phyloP scores from a whole-genome alignment of 1,140 invertebrate species.

The Nephotettix cincticeps region DNA sequence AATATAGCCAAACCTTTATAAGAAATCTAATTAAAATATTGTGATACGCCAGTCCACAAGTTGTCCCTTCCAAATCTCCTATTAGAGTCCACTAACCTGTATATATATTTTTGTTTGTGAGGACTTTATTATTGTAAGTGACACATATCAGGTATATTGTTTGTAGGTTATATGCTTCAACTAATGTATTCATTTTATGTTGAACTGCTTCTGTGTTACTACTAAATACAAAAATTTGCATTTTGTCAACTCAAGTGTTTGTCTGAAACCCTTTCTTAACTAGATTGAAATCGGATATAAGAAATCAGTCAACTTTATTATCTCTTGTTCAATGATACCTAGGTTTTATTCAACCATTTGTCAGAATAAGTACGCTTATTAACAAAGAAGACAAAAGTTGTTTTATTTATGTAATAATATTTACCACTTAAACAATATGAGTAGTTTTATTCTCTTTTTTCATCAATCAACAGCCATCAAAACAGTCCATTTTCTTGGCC shows the following conservation, averaged over 20 bases:
- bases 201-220: constrained; percentile 23
- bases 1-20: background rate
- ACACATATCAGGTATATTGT: constrained; percentile 22
- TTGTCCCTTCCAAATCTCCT: background rate
- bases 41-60: background rate
- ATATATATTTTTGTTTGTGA: constrained; percentile 19
- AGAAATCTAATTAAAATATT: background rate
- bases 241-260: constrained; percentile 1
- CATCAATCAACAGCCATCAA: no score
- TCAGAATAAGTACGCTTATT: no score
- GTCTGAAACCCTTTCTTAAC: no score
- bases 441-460: no score
- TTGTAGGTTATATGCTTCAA: constrained; percentile 17
- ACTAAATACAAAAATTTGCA: constrained; percentile 21
- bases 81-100: constrained; percentile 5
- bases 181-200: constrained; percentile 21
- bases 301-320: no score
- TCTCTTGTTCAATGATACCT: no score
- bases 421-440: no score
- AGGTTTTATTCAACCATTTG: no score
- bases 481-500: no score
- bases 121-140: constrained; percentile 19
- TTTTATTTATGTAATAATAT: no score
- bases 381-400: no score
- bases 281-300: no score